Base-by-base conservation (phyloP, 2,113 vertebrate genomes). In the Redunca redunca region DNA sequence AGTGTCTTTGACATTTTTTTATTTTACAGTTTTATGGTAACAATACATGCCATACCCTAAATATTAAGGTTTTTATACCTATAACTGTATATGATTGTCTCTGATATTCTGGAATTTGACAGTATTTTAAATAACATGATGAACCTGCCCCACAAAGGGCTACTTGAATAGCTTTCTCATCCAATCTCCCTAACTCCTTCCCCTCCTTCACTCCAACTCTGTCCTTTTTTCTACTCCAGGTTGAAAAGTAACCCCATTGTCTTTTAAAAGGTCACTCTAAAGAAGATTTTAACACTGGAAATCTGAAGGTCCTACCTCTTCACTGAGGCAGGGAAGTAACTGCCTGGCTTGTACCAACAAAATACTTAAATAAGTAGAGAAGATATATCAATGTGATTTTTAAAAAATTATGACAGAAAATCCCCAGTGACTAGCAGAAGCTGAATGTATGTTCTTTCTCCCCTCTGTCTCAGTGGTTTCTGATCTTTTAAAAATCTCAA, bases 341-440 rank as follows among this genome's bases (percentile, higher is more conserved):
- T 74, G 86, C 30, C 83, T 71, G 50, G 87, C n/a, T 82, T 71
- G 11, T 78, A 91, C 90, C 78, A 93, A 91, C 78, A 57, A 78
- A 96, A 74, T 77, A 55, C 78, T 96, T 78, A 53, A 78, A 55
- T 77, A 82, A 91, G 71, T 50, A 86, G 36, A 95, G 57, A 60
- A 93, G 40, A 50, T 52, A 50, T 60, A 83, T 58, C 87, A 48
- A 7, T 86, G 58, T 95, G 92, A 93, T 62, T 96, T 96, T 78
- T 96, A 95, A 96, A 97, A 94, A 96, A 93, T 90, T 57, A 87
- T 87, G 90, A 92, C 95, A 97, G 87, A 94, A 96, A 96, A 84
- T 91, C 92, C 84, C 94, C 55, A 93, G 84, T 60, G 95, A 85
- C 86, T 53, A 74, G 64, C 36, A 36, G 71, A 92, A 95, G 94